Percentiles rank a stretch among this genome's conserved stretches.
Evolutionary conservation across 2,797 vertebrate genomes (phyloP).

Genomic region (Falco biarmicus): DNA sequence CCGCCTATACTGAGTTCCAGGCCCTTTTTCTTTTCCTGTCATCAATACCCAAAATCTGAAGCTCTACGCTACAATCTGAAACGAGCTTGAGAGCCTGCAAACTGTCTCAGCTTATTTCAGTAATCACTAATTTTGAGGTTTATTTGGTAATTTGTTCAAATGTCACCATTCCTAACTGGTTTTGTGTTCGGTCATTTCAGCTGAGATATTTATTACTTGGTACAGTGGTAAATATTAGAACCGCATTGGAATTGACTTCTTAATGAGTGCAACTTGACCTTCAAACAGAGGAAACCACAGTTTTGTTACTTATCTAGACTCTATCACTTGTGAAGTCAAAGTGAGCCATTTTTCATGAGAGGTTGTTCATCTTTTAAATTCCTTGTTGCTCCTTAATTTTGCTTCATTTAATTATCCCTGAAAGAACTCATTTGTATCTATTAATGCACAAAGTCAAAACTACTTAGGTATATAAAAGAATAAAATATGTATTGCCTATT

Average conservation of each 20-base stretch:
- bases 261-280: background rate
- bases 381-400: background rate
- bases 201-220: background rate
- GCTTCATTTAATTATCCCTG: background rate
- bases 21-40: background rate
- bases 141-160: background rate
- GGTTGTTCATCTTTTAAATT: background rate
- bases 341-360: background rate
- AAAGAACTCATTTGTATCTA: background rate
- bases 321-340: background rate
- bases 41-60: background rate
- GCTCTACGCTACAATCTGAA: background rate
- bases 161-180: background rate
- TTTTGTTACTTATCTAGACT: background rate
- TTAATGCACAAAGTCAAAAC: background rate
- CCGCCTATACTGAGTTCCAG: background rate
- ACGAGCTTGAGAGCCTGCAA: background rate
- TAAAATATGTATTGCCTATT: background rate
- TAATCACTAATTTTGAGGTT: background rate
- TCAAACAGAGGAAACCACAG: background rate
- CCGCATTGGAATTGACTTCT: background rate
- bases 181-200: background rate
- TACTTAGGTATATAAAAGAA: background rate
- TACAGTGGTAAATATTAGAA: background rate
- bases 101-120: background rate